Evolutionary conservation across 2,113 vertebrate genomes (phyloP).

Genomic region (Phrynocephalus versicolor): DNA sequence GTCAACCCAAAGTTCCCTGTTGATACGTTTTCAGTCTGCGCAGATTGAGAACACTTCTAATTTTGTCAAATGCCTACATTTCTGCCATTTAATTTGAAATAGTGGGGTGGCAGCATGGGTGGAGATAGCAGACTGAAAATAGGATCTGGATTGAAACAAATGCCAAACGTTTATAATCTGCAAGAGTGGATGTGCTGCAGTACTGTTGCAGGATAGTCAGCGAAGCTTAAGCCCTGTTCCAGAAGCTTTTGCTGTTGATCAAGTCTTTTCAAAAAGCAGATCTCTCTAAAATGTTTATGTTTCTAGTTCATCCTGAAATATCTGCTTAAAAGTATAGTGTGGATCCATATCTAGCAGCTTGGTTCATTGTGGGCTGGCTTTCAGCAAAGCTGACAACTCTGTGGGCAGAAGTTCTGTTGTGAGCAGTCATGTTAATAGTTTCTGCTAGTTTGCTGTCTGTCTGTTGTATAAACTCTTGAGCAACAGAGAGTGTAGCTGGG

Average conservation of each 20-base stretch:
- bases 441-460: no score
- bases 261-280: not conserved
- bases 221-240: not conserved
- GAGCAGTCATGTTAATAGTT: no score
- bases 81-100: not conserved
- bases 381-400: not conserved
- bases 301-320: not conserved
- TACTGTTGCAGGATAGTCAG: not conserved
- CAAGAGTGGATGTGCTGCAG: not conserved
- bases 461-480: no score
- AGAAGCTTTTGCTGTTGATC: not conserved
- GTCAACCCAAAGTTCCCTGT: not conserved
- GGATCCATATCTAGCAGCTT: not conserved
- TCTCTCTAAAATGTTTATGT: not conserved
- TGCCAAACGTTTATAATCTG: not conserved
- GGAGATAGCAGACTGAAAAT: not conserved
- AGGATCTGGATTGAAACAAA: not conserved
- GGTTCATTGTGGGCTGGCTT: not conserved
- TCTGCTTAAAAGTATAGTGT: not conserved
- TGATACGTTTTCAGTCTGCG: not conserved
- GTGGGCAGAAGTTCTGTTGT: no score
- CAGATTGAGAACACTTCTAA: not conserved
- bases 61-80: not conserved
- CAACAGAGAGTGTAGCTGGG: no score
- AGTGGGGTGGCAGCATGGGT: not conserved